Evolutionary conservation across 2,888 invertebrate genomes (phyloP), one percentile per base, ranked within the genome.

Genomic region (Lithophane ornitopus): DNA sequence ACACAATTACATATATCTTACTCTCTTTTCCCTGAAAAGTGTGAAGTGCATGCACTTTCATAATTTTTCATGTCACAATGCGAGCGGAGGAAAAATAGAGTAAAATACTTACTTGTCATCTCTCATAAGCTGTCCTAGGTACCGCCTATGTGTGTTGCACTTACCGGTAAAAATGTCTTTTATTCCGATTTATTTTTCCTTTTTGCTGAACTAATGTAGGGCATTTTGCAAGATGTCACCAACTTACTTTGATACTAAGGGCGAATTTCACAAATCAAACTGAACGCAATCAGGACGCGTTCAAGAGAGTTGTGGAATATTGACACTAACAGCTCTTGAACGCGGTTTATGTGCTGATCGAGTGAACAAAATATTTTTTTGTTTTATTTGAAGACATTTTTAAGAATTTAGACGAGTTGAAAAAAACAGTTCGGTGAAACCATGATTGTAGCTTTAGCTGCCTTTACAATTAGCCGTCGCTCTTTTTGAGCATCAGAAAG

Each of bases 1-100:
- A 70, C 11, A 65, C 72, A 74, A 74, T 74, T 71, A 75, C 9
- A 67, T 70, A 67, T 70, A 80, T 67, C 66, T 46, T 52, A 22
- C 44, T 16, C 39, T 22, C 14, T 59, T 49, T 74, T 28, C 44
- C 28, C 12, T 54, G 59, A 39, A 78, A 63, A 26, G 63, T 71
- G 67, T 56, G 41, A 63, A 82, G 26, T 49, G 70, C 61, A 49
- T 70, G 82, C 59, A 76, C 63, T 76, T 63, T 70, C 34, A 70
- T 70, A 54, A 84, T 80, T 63, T 84, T 73, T 80, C 80, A 80
- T 68, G 74, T 79, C 80, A 2, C 41, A 28, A 22, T 28, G 12
- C 34, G 49, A 49, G 49, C 34, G 34, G 58, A 59, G 80, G 80
- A 78, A 59, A 76, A 61, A 54, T 52, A 44, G 34, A 41, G 34